Conservation (phyloP, 2,113 vertebrate species). For the Echinops telfairi region DNA sequence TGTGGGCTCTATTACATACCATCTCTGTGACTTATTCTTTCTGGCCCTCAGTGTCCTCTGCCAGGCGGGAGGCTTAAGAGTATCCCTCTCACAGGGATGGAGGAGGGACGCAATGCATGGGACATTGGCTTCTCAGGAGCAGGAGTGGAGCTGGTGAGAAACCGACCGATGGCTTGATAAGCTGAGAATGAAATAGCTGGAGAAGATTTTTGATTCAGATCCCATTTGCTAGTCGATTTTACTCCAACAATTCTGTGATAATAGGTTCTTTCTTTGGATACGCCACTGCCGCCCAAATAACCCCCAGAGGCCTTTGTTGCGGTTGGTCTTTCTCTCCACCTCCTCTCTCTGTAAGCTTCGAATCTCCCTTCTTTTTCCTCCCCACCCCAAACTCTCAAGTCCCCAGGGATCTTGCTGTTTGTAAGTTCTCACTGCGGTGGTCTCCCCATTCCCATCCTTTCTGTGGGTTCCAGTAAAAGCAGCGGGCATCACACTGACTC, state of each 20-base stretch:
- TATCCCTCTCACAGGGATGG: too few species aligned
- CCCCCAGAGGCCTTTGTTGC: background rate
- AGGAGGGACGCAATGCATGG: too few species aligned
- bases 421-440: accelerated
- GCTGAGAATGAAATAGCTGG: too few species aligned
- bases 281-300: background rate
- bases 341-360: background rate
- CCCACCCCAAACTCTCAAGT: background rate
- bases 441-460: background rate
- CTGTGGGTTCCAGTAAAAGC: background rate
- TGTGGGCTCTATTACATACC: too few species aligned
- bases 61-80: too few species aligned
- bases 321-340: background rate
- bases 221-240: too few species aligned
- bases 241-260: background rate
- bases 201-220: too few species aligned
- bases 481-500: background rate
- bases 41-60: too few species aligned
- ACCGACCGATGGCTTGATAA: too few species aligned
- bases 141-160: too few species aligned
- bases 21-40: too few species aligned
- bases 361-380: background rate
- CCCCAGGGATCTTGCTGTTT: background rate
- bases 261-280: background rate
- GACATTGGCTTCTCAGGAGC: too few species aligned